These are phyloP conservation scores for Gortyna flavago DNA, from an alignment of 2,888 invertebrate species.

Conservation along the genomic window DNA sequence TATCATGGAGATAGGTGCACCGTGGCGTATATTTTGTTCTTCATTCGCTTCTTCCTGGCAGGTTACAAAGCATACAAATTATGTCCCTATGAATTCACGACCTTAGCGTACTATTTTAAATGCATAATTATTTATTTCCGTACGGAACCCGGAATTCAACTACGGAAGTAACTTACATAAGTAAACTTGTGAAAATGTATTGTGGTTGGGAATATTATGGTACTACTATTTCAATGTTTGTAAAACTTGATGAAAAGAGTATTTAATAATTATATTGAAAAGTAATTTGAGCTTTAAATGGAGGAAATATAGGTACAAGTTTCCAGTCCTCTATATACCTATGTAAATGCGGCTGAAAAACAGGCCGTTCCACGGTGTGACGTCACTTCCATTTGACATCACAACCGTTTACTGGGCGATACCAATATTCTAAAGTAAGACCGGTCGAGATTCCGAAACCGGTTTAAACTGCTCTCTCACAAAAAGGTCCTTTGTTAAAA, in stretches of 20 bases:
- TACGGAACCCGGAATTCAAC: conserved; percentile 44
- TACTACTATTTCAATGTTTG: conserved; percentile 12
- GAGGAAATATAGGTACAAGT: too few relatives aligned
- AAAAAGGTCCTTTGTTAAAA: background rate
- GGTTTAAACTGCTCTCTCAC: background rate
- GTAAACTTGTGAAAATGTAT: conserved; percentile 48
- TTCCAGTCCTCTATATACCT: background rate
- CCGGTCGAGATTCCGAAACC: background rate
- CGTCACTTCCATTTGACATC: background rate
- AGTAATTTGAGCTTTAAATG: background rate
- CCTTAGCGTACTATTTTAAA: conserved; percentile 53
- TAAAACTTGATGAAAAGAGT: background rate
- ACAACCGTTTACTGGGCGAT: background rate
- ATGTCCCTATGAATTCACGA: conserved; percentile 44
- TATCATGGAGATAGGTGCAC: conserved; percentile 35
- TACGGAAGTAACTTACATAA: conserved; percentile 53
- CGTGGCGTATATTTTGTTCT: conserved; percentile 40
- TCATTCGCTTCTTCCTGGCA: conserved; percentile 26
- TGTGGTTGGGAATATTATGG: conserved; percentile 11
- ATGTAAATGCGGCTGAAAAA: background rate
- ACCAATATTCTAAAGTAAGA: background rate
- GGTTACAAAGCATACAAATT: conserved; percentile 45
- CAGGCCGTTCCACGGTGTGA: background rate
- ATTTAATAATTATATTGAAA: background rate
- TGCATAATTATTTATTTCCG: conserved; percentile 60